Conservation (phyloP, 2,113 vertebrate genomes). For the Trogon surrucura region DNA sequence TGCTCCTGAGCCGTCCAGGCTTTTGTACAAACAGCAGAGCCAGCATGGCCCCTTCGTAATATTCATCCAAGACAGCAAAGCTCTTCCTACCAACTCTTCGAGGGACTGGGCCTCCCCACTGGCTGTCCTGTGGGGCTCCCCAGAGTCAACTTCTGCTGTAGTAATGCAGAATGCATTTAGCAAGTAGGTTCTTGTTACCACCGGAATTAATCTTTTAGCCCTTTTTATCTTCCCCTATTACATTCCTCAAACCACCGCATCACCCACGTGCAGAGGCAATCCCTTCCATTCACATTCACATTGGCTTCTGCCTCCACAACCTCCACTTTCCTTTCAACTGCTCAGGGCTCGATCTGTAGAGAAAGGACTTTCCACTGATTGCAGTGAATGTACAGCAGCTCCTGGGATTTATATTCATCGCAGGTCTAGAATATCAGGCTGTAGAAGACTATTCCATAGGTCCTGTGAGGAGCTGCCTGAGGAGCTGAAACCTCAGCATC, state of each 20-base stretch:
- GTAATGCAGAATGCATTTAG: not conserved
- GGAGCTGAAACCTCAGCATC: constrained; percentile 2
- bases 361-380: not conserved
- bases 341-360: not conserved
- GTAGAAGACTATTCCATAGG: not conserved
- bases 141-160: not conserved
- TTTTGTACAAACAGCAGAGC: not conserved
- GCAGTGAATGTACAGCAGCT: not conserved
- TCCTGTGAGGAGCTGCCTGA: not conserved
- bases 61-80: not conserved
- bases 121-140: not conserved
- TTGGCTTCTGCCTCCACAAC: not conserved
- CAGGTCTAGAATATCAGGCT: not conserved
- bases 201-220: not conserved
- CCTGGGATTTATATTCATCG: not conserved
- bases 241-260: not conserved
- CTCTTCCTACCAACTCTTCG: not conserved
- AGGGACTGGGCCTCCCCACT: not conserved
- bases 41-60: rapidly evolving
- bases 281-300: not conserved
- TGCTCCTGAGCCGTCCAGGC: not conserved
- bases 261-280: not conserved
- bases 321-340: not conserved
- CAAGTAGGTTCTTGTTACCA: not conserved
- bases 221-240: not conserved